A percentile compares a stretch with the other conserved stretches of the same genome.
Evolutionary conservation across 2,888 invertebrate genomes (phyloP).

Genomic region (Saturnia japonica): DNA sequence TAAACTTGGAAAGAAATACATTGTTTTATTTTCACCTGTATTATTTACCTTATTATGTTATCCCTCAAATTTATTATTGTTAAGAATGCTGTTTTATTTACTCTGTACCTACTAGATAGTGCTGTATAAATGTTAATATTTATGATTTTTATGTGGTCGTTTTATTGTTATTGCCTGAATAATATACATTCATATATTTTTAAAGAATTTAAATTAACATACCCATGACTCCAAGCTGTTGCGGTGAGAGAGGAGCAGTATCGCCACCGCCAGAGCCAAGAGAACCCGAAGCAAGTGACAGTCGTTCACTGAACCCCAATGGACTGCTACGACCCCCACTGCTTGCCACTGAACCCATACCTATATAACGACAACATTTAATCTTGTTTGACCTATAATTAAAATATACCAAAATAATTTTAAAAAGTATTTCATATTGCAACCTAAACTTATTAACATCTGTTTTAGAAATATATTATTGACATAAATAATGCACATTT

Average conservation of each 20-base stretch:
- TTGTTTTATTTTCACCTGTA: no score
- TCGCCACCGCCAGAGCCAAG: constrained; percentile 81
- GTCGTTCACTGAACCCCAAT: constrained; percentile 83
- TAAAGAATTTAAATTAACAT: constrained; percentile 59
- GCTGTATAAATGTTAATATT: constrained; percentile 31
- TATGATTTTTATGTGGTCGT: not conserved
- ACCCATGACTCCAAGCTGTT: constrained; percentile 95
- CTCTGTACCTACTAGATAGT: constrained; percentile 62
- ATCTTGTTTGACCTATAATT: constrained; percentile 15
- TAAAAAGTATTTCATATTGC: not conserved
- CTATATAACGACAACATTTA: constrained; percentile 36
- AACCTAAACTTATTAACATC: not conserved
- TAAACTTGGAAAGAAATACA: no score
- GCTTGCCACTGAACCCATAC: constrained; percentile 85
- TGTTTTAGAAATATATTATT: no score
- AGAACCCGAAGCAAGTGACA: constrained; percentile 86
- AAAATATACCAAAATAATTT: constrained; percentile 11
- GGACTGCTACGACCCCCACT: constrained; percentile 85
- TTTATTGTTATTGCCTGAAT: not conserved
- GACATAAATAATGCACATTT: not conserved
- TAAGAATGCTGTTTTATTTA: constrained; percentile 37
- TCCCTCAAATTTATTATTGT: not conserved
- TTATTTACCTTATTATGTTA: no score
- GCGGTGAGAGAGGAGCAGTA: constrained; percentile 88
- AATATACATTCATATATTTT: not conserved